Evolutionary conservation across 2,797 vertebrate species (phyloP).

Genomic region (Leuciscus waleckii): DNA sequence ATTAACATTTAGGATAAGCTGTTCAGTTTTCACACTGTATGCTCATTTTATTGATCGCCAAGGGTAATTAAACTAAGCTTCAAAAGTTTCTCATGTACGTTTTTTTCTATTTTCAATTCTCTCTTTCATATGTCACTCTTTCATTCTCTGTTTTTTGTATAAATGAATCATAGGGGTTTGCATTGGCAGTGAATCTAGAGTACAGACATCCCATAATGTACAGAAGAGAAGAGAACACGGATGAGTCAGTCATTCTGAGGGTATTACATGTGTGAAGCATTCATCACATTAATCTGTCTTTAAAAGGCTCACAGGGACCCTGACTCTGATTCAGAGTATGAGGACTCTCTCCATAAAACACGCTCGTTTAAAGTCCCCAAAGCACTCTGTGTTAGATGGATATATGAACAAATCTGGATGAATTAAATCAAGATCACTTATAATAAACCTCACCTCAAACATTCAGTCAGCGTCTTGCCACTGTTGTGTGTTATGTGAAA

Average conservation of each 20-base stretch:
- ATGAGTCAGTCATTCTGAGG: conserved; percentile 25
- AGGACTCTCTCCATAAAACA: background rate
- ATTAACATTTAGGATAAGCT: conserved; percentile 37
- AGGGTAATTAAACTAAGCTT: conserved; percentile 13
- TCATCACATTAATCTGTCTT: background rate
- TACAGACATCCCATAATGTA: conserved; percentile 16
- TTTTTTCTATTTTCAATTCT: background rate
- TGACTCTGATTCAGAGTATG: background rate
- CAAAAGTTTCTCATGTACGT: background rate
- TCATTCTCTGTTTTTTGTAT: background rate
- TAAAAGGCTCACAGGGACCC: background rate
- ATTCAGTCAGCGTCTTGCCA: no score
- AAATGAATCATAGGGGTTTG: conserved; percentile 1
- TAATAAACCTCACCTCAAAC: no score
- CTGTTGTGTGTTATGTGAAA: no score
- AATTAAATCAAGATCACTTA: background rate
- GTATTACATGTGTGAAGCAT: conserved; percentile 11
- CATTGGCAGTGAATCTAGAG: conserved; percentile 30
- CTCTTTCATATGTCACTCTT: background rate
- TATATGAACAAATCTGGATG: background rate
- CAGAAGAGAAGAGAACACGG: conserved; percentile 18
- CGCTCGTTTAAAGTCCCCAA: background rate
- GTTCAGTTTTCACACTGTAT: background rate
- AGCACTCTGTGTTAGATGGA: background rate
- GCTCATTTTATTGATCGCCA: background rate